Conservation (phyloP, 2,113 vertebrate genomes). For the Cheirogaleus medius region DNA sequence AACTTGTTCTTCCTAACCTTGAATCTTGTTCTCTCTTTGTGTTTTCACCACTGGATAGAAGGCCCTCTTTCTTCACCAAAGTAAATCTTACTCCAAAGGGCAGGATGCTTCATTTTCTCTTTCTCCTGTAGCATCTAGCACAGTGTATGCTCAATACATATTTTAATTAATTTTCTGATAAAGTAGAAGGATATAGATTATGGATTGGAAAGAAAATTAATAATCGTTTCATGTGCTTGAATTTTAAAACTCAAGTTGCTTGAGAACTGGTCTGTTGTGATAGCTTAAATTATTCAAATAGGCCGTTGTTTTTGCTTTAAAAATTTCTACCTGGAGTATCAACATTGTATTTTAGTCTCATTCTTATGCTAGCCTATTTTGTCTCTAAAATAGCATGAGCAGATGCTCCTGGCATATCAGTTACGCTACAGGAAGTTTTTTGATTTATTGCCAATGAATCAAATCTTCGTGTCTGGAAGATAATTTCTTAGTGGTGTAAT, state of each 20-base stretch:
- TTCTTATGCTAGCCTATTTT: neutral
- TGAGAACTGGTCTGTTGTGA: neutral
- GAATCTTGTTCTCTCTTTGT: neutral
- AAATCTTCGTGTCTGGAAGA: neutral
- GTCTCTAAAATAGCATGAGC: neutral
- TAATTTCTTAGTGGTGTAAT: neutral
- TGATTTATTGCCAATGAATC: neutral
- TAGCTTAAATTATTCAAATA: constrained; percentile 2
- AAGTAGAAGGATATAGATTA: neutral
- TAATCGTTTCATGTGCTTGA: constrained; percentile 16
- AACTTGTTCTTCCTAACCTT: neutral
- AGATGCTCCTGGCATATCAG: neutral
- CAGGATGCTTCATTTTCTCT: neutral
- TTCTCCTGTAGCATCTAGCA: neutral
- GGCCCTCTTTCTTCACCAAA: neutral
- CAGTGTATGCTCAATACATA: neutral
- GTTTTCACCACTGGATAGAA: neutral
- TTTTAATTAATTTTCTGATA: constrained; percentile 31
- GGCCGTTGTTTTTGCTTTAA: neutral
- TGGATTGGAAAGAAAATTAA: constrained; percentile 25
- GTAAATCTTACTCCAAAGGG: neutral
- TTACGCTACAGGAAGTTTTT: neutral
- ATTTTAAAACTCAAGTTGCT: neutral
- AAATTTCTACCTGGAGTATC: neutral
- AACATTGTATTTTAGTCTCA: neutral